These are phyloP conservation scores for Porites divaricata DNA, from an alignment of 92 coral and sea anemone species.

Conservation along the genomic window DNA sequence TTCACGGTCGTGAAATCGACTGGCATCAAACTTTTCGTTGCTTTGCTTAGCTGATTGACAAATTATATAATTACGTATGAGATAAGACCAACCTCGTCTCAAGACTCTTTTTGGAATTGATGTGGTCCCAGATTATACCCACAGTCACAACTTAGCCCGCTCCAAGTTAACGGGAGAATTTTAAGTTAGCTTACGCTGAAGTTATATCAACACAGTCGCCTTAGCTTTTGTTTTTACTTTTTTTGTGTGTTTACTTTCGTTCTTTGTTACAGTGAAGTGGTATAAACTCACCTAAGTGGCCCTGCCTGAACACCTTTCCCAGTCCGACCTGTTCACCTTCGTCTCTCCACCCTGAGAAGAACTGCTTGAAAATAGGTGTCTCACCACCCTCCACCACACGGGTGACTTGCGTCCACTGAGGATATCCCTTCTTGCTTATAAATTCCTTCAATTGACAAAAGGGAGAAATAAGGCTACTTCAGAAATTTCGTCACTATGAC, in stretches of 20 bases:
- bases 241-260: no score
- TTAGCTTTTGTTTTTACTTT: no score
- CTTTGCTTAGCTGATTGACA: slow-evolving; percentile 69
- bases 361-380: slow-evolving; percentile 94
- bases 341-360: slow-evolving; percentile 93
- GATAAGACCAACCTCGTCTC: not conserved
- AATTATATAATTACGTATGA: not conserved
- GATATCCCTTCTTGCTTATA: slow-evolving; percentile 87
- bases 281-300: slow-evolving; percentile 16
- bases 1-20: slow-evolving; percentile 72
- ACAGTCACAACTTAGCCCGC: no score
- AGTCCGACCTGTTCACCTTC: slow-evolving; percentile 79
- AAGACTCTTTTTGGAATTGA: no score
- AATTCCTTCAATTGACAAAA: slow-evolving; percentile 64
- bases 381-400: slow-evolving; percentile 98
- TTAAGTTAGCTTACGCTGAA: no score
- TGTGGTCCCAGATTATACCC: no score
- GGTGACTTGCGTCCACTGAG: slow-evolving; percentile 97
- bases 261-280: not conserved
- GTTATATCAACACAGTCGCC: no score
- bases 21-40: slow-evolving; percentile 87
- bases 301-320: slow-evolving; percentile 73
- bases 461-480: not conserved
- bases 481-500: not conserved
- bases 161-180: no score